Evolutionary conservation across 2,888 invertebrate genomes (phyloP).

Genomic region (Erebia ligea): DNA sequence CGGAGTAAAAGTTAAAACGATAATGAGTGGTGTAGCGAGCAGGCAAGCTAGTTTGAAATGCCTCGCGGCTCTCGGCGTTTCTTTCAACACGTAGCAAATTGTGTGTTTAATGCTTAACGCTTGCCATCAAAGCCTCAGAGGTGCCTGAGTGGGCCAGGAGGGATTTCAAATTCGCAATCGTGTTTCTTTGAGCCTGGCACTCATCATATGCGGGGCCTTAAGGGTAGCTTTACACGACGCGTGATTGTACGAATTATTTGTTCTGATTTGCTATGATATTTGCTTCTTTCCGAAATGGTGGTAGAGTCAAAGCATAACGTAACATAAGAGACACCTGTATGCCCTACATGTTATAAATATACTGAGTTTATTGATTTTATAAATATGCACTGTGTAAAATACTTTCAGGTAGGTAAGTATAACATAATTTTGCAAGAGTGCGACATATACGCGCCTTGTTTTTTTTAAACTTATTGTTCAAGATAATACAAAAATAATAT

Average conservation of each 20-base stretch:
- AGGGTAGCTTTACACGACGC: background rate
- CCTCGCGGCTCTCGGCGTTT: slow-evolving; percentile 68
- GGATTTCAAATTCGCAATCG: slow-evolving; percentile 73
- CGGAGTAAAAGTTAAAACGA: slow-evolving; percentile 61
- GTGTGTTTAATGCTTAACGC: slow-evolving; percentile 76
- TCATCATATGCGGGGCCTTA: background rate
- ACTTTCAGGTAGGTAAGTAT: no score
- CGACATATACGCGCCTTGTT: no score
- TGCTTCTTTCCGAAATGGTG: no score
- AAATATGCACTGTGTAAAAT: no score
- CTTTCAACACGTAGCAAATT: slow-evolving; percentile 79
- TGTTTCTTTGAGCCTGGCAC: slow-evolving; percentile 52
- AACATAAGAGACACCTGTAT: no score
- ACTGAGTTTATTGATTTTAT: no score
- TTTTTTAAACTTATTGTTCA: no score
- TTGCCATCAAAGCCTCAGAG: slow-evolving; percentile 71
- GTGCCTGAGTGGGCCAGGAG: slow-evolving; percentile 62
- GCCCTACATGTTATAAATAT: no score
- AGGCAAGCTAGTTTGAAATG: slow-evolving; percentile 68
- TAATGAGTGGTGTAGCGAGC: slow-evolving; percentile 67
- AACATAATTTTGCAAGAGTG: no score
- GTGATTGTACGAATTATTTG: background rate
- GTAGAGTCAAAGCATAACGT: no score
- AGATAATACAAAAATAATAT: no score
- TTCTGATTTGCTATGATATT: background rate